These are phyloP conservation scores for Chloebia gouldiae DNA, from an alignment of 2,113 vertebrate species.

Conservation along the genomic window DNA sequence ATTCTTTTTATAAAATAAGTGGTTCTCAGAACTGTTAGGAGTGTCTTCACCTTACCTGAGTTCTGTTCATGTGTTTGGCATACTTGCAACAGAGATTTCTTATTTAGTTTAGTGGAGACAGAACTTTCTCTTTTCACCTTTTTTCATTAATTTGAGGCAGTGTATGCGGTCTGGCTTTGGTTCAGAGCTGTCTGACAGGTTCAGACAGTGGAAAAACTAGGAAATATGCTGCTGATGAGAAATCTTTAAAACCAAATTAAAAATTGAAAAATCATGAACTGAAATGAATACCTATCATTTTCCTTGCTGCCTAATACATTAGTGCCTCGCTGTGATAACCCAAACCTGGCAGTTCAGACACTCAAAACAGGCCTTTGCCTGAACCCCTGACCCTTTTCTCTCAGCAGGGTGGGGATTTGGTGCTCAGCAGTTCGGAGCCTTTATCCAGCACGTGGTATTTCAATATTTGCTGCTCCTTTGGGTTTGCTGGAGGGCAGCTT, in stretches of 20 bases:
- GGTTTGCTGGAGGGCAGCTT: background rate
- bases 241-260: background rate
- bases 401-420: background rate
- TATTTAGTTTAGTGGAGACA: background rate
- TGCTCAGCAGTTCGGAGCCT: background rate
- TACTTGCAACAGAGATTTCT: background rate
- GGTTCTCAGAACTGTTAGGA: background rate
- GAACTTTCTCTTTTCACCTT: background rate
- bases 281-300: background rate
- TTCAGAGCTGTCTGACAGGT: background rate
- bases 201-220: background rate
- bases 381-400: background rate
- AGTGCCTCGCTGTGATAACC: accelerated
- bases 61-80: background rate
- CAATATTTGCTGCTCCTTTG: background rate
- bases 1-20: background rate
- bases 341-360: background rate
- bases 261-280: background rate
- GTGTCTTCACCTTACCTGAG: background rate
- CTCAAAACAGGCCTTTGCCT: background rate
- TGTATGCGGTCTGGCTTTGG: background rate
- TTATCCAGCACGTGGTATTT: background rate
- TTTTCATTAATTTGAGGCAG: background rate
- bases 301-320: background rate
- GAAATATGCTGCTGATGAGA: background rate